These are phyloP conservation scores for Luperina testacea DNA, from an alignment of 2,888 invertebrate genomes.

Conservation along the genomic window DNA sequence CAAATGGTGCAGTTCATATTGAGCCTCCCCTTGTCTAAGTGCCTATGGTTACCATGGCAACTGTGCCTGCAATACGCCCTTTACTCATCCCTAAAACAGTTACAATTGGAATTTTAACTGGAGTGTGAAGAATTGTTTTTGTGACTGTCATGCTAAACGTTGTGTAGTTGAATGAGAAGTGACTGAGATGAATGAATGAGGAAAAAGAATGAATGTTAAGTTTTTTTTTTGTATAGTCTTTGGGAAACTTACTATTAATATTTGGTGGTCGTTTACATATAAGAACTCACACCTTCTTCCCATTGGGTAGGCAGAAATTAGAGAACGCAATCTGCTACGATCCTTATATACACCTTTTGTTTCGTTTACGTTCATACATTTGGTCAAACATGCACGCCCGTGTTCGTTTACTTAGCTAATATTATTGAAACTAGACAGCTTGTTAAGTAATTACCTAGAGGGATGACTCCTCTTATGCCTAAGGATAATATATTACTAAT, in stretches of 20 bases:
- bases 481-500: background rate
- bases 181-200: background rate
- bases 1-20: constrained; percentile 88
- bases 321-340: background rate
- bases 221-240: background rate
- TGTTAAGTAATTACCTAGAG: background rate
- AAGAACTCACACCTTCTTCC: background rate
- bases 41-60: constrained; percentile 78
- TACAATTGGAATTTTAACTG: constrained; percentile 57
- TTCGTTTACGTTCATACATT: background rate
- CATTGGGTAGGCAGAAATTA: background rate
- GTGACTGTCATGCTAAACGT: background rate
- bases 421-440: background rate
- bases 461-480: background rate
- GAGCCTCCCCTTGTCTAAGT: constrained; percentile 82
- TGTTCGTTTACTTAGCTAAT: background rate
- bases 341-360: background rate
- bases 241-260: background rate
- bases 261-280: background rate
- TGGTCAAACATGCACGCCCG: background rate
- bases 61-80: constrained; percentile 69
- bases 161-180: background rate
- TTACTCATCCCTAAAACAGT: constrained; percentile 43
- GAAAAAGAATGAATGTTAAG: background rate
- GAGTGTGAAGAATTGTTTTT: constrained; percentile 35